Evolutionary conservation across 2,113 vertebrate genomes (phyloP).

Genomic region (Podilymbus podiceps): DNA sequence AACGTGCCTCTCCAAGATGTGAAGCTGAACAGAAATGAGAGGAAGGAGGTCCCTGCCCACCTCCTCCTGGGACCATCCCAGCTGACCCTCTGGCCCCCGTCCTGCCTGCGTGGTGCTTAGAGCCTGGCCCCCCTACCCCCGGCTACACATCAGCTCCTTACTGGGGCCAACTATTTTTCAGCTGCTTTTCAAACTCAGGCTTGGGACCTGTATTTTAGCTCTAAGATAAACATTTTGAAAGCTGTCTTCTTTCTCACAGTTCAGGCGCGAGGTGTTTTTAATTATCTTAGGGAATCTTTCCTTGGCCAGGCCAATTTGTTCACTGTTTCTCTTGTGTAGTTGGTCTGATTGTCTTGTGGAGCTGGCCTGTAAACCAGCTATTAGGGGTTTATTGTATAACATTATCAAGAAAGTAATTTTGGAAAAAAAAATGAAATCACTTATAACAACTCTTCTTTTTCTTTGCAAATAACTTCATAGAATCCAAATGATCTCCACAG

Average conservation of each 20-base stretch:
- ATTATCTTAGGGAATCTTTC: slow-evolving; percentile 51
- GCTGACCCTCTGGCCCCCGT: background rate
- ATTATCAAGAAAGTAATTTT: slow-evolving; percentile 30
- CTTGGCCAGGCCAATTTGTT: slow-evolving; percentile 30
- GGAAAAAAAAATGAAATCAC: background rate
- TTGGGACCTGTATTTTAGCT: slow-evolving; percentile 14
- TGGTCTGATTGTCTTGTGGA: background rate
- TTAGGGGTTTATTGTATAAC: slow-evolving; percentile 13
- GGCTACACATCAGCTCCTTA: background rate
- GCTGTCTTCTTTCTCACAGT: slow-evolving; percentile 37
- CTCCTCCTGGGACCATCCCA: background rate
- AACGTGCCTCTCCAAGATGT: background rate
- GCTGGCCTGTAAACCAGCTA: slow-evolving; percentile 16
- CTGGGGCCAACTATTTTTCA: background rate
- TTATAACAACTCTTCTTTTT: background rate
- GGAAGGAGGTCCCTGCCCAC: background rate
- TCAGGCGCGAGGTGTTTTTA: slow-evolving; percentile 2
- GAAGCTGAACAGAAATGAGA: background rate
- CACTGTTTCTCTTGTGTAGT: slow-evolving; percentile 12
- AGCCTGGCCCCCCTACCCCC: background rate
- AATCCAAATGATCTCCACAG: background rate
- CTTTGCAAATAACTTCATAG: background rate
- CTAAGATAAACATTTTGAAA: slow-evolving; percentile 47
- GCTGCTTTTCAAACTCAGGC: background rate
- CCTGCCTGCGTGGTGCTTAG: background rate